Evolutionary conservation across 2,113 vertebrate genomes (phyloP).

Genomic region (Campylomormyrus numenius): DNA sequence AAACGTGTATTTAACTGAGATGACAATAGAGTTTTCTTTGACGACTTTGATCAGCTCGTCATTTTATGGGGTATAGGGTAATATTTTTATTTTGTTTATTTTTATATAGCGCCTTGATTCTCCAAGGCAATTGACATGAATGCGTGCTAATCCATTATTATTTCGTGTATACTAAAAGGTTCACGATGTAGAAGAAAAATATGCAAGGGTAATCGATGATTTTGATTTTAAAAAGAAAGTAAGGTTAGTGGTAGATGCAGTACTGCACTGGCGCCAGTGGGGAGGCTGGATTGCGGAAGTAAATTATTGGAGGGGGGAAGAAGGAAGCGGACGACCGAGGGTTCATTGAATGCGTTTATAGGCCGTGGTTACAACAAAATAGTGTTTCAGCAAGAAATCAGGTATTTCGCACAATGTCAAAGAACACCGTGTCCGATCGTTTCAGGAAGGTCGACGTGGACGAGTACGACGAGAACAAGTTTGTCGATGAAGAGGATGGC

Average conservation of each 20-base stretch:
- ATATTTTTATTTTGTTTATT: neutral
- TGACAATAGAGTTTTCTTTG: neutral
- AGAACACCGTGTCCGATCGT: slow-evolving; percentile 74
- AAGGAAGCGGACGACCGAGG: neutral
- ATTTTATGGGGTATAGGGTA: neutral
- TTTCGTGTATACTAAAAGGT: neutral
- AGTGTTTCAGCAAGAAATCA: neutral
- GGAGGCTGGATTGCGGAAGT: slow-evolving; percentile 12
- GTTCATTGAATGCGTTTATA: neutral
- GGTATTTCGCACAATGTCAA: slow-evolving; percentile 64
- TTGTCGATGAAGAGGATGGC: slow-evolving; percentile 90
- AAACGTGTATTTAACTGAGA: neutral
- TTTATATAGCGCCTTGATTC: neutral
- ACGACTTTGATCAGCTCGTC: neutral
- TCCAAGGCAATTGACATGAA: neutral
- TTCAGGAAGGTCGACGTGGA: slow-evolving; percentile 90
- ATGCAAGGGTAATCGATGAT: neutral
- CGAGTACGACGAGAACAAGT: slow-evolving; percentile 96
- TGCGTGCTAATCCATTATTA: neutral
- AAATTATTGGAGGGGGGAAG: neutral
- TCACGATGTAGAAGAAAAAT: neutral
- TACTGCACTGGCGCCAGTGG: neutral
- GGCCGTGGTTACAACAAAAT: neutral
- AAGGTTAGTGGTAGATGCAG: neutral
- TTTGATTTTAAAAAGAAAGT: neutral